Evolutionary conservation across 2,888 invertebrate species (phyloP).

Genomic region (Drosophila falleni): DNA sequence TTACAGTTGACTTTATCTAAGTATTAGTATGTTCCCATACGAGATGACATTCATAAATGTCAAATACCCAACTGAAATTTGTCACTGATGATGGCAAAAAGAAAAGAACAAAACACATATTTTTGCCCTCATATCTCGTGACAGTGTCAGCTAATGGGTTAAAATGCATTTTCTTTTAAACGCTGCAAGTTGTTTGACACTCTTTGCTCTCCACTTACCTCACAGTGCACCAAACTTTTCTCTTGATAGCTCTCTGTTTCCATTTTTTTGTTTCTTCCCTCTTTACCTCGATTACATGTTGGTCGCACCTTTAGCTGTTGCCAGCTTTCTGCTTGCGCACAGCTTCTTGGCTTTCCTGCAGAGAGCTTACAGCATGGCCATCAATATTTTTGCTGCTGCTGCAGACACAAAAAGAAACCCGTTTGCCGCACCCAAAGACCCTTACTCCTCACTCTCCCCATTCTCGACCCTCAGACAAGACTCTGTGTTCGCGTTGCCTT

Average conservation of each 20-base stretch:
- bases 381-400: constrained; percentile 71
- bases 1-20: too few species aligned
- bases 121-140: constrained; percentile 15
- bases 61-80: constrained; percentile 21
- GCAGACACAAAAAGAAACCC: constrained; percentile 46
- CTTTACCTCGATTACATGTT: constrained; percentile 30
- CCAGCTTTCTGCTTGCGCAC: constrained; percentile 23
- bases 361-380: constrained; percentile 67
- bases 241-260: background rate
- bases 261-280: background rate
- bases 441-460: background rate
- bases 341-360: constrained; percentile 55
- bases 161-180: constrained; percentile 42
- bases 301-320: constrained; percentile 45
- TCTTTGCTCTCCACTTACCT: background rate
- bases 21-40: background rate
- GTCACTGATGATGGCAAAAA: background rate
- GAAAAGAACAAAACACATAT: too few species aligned
- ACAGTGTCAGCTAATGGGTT: constrained; percentile 44
- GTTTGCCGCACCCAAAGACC: constrained; percentile 66
- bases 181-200: constrained; percentile 14
- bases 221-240: background rate
- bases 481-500: constrained; percentile 42
- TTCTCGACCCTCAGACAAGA: too few species aligned
- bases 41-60: constrained; percentile 22